Base-by-base conservation (phyloP, 1,140 invertebrate species). In the Brachionus calyciflorus region DNA sequence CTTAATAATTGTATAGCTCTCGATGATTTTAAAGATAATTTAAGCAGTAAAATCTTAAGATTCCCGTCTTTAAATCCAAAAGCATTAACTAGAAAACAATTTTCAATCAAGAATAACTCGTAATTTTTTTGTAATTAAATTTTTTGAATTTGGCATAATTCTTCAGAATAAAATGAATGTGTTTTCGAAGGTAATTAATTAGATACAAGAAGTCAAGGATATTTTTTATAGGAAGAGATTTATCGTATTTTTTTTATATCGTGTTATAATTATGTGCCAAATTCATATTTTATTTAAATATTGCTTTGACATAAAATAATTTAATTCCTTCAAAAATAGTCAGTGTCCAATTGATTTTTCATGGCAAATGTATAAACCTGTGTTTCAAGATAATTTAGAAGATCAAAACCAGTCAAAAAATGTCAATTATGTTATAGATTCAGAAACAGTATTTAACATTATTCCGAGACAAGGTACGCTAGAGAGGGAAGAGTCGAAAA, bases 301-400 rank as follows among this genome's bases (percentile, higher is more conserved):
- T n/a, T n/a, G n/a, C n/a, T n/a, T n/a, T n/a, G n/a, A n/a, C n/a
- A n/a, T n/a, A n/a, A n/a, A n/a, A n/a, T n/a, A n/a, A n/a, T n/a
- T n/a, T n/a, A n/a, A n/a, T n/a, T n/a, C n/a, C n/a, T n/a, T n/a
- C n/a, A 24, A 55, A 55, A 24, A n/a, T 21, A 65, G 33, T 24
- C 33, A 44, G 24, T 73, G 46, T 49, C 46, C 69, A 17, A 73
- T 73, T 55, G 69, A 73, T 51, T 73, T 73, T 73, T 51, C 69
- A 9, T 73, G 69, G 69, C 30, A 19, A 40, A 49, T 73, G 10
- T 73, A 51, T 46, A 73, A 73, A 24, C 69, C 69, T 1, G 48
- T 73, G 14, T 73, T 12, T 40, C 1, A 51, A 19, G 69, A 73
- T 10, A 51, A 6, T 51, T 30, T 73, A 0, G 4, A 1, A 2